These are phyloP conservation scores for Ranitomeya imitator DNA, from an alignment of 2,113 vertebrate species.

Conservation along the genomic window DNA sequence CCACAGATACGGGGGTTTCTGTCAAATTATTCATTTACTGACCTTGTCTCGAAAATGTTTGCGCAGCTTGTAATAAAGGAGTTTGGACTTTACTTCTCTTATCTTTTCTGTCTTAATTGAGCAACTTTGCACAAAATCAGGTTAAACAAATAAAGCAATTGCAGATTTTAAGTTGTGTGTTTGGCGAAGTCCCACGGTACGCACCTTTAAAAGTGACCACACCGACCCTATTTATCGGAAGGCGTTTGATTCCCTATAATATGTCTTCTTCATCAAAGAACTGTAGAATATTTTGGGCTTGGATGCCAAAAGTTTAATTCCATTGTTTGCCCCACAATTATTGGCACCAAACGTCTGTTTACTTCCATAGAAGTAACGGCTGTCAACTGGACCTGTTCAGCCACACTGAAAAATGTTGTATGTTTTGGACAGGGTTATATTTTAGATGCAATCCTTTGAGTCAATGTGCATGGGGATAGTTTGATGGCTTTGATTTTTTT, in stretches of 20 bases:
- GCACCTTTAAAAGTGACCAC: background rate
- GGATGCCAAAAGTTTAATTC: too few species aligned
- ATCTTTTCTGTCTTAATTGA: conserved; percentile 33
- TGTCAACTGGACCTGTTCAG: too few species aligned
- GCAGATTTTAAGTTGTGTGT: background rate
- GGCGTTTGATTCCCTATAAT: too few species aligned
- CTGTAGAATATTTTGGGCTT: too few species aligned
- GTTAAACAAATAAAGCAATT: background rate
- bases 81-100: conserved; percentile 45
- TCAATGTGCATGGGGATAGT: too few species aligned
- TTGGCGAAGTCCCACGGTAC: background rate
- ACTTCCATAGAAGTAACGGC: too few species aligned
- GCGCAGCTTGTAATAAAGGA: conserved; percentile 41
- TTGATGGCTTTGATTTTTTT: too few species aligned
- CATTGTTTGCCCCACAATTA: background rate
- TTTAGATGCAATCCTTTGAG: too few species aligned
- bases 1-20: background rate
- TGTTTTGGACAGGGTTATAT: too few species aligned
- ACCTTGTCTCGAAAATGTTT: conserved; percentile 55
- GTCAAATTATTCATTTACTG: conserved; percentile 51
- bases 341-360: background rate
- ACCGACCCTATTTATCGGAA: background rate
- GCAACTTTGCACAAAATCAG: conserved; percentile 4
- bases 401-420: too few species aligned
- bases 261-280: too few species aligned